phyloP scores from a whole-genome alignment of 2,113 vertebrate species.

The Numida meleagris region DNA sequence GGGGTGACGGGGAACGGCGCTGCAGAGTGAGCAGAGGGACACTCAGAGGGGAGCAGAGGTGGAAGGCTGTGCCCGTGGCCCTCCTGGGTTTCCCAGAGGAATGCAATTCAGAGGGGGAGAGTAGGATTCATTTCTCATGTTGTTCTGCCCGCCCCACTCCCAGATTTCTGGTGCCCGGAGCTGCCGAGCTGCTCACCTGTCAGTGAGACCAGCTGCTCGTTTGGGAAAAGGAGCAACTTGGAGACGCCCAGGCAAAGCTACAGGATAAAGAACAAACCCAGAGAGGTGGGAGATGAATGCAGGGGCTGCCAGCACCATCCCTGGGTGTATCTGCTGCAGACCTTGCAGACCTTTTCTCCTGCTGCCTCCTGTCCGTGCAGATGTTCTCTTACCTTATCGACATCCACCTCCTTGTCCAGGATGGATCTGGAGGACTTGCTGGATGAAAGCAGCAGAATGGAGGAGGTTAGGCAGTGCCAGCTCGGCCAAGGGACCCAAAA shows the following conservation, averaged over 20 bases:
- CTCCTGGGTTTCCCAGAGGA: accelerated
- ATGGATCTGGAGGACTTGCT: not conserved
- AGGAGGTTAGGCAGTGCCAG: not conserved
- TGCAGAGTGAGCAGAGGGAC: not conserved
- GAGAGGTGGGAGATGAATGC: accelerated
- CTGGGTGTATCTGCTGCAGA: accelerated
- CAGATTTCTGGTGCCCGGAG: not conserved
- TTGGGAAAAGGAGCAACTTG: not conserved
- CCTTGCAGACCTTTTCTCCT: no score
- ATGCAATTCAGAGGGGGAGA: not conserved
- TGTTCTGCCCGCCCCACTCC: not conserved
- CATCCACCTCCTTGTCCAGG: not conserved
- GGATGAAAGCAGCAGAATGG: not conserved
- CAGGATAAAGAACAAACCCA: not conserved
- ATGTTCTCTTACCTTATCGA: not conserved
- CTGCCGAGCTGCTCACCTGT: slow-evolving; percentile 1
- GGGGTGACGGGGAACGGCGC: slow-evolving; percentile 28
- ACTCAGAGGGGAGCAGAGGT: not conserved
- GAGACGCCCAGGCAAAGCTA: slow-evolving; percentile 53
- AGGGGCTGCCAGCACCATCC: not conserved
- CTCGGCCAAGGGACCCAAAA: not conserved
- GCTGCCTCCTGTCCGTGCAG: not conserved
- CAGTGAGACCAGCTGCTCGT: not conserved
- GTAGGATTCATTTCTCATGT: no score
- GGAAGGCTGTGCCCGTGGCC: not conserved